Percentiles rank a stretch among this genome's conserved stretches.
phyloP scores from a whole-genome alignment of 2,797 vertebrate species.

The Dallia pectoralis region DNA sequence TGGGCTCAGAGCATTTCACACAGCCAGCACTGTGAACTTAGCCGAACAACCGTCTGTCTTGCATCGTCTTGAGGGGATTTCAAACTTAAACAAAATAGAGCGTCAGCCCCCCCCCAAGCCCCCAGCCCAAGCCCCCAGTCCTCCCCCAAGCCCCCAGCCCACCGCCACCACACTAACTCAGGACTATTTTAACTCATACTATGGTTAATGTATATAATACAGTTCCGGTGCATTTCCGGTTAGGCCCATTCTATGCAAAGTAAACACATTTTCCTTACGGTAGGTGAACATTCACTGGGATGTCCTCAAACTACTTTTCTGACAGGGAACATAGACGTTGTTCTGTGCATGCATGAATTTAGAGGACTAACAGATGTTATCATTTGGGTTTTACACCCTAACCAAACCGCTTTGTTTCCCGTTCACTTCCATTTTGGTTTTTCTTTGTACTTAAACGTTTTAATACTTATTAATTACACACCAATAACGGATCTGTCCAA shows the following conservation, averaged over 20 bases:
- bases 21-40: constrained; percentile 67
- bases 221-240: background rate
- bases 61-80: constrained; percentile 61
- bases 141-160: too few species aligned
- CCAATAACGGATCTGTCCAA: constrained; percentile 77
- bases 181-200: background rate
- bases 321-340: constrained; percentile 58
- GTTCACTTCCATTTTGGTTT: constrained; percentile 30
- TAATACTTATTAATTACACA: constrained; percentile 79
- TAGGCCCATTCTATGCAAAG: background rate
- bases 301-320: constrained; percentile 30
- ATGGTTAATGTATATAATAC: background rate
- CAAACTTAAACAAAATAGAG: constrained; percentile 60
- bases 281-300: constrained; percentile 32
- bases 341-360: constrained; percentile 59
- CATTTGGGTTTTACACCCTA: constrained; percentile 54
- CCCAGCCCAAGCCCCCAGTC: too few species aligned
- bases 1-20: constrained; percentile 64
- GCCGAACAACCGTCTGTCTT: constrained; percentile 68
- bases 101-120: constrained; percentile 14
- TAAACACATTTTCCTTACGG: background rate
- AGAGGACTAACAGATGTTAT: constrained; percentile 57
- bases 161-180: too few species aligned
- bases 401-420: constrained; percentile 64
- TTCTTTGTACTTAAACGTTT: constrained; percentile 62